Conservation (phyloP, 1,140 invertebrate species). For the Arion vulgaris region DNA sequence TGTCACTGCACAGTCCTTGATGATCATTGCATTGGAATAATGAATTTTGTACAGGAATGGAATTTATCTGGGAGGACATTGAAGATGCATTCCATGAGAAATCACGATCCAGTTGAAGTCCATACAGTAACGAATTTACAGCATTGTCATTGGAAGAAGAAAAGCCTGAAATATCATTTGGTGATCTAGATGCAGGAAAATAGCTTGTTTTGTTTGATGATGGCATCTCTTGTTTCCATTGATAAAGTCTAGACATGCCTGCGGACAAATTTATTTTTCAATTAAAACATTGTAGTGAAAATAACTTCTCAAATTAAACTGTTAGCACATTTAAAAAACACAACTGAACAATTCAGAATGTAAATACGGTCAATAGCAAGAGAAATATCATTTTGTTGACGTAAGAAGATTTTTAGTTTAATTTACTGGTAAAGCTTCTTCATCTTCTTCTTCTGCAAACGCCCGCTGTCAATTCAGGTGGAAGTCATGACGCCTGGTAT, state of each 20-base stretch:
- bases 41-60: no score
- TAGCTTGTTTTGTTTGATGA: neutral
- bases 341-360: no score
- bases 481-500: no score
- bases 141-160: neutral
- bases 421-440: no score
- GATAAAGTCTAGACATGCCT: conserved; percentile 32
- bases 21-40: conserved; percentile 1
- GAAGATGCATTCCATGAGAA: conserved; percentile 31
- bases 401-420: no score
- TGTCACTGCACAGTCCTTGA: neutral
- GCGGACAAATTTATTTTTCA: neutral
- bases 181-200: neutral
- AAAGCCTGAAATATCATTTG: neutral
- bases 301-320: no score
- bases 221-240: conserved; percentile 28
- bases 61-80: neutral
- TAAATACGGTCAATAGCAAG: no score
- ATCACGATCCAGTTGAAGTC: conserved; percentile 10
- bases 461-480: no score
- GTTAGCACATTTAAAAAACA: no score
- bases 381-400: no score
- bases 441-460: no score
- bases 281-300: no score
- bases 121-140: neutral